phyloP scores from a whole-genome alignment of 2,797 vertebrate species.

The Sebastes minor region DNA sequence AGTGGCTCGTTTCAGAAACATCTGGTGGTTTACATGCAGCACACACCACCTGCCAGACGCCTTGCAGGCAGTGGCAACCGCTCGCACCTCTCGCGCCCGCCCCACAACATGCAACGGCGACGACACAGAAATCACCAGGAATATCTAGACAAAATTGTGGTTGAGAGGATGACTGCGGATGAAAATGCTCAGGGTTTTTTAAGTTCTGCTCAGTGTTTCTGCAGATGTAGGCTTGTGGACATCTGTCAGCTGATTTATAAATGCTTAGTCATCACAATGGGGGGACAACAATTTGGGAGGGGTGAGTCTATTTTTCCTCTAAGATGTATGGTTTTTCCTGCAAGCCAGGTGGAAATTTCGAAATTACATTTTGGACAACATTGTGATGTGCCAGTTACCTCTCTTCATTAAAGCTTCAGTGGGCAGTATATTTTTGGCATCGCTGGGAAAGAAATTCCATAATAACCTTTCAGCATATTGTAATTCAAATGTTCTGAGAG shows the following conservation, averaged over 20 bases:
- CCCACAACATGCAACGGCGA: slow-evolving; percentile 37
- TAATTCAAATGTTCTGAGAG: too few relatives aligned
- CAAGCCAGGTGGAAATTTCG: slow-evolving; percentile 4
- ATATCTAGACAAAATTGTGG: slow-evolving; percentile 53
- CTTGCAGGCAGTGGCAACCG: slow-evolving; percentile 71
- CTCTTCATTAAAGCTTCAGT: background rate
- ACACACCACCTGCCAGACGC: slow-evolving; percentile 82
- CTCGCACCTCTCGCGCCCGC: slow-evolving; percentile 65
- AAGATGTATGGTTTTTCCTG: slow-evolving; percentile 1
- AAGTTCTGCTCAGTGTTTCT: slow-evolving; percentile 24
- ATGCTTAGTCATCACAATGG: slow-evolving; percentile 49
- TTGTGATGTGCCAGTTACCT: background rate
- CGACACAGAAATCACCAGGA: slow-evolving; percentile 62
- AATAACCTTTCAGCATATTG: too few relatives aligned
- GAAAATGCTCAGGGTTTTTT: slow-evolving; percentile 34
- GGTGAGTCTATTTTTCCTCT: background rate
- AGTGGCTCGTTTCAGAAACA: slow-evolving; percentile 83
- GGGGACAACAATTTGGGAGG: slow-evolving; percentile 23
- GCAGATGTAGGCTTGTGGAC: slow-evolving; percentile 29
- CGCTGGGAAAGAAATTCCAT: too few relatives aligned
- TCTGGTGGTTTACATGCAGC: slow-evolving; percentile 85
- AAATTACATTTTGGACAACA: background rate
- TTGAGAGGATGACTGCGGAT: slow-evolving; percentile 33
- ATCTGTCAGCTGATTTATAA: slow-evolving; percentile 48
- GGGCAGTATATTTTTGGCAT: too few relatives aligned